Evolutionary conservation across 2,888 invertebrate genomes (phyloP), one percentile per base, ranked within the genome.

Genomic region (Melanchra persicariae): DNA sequence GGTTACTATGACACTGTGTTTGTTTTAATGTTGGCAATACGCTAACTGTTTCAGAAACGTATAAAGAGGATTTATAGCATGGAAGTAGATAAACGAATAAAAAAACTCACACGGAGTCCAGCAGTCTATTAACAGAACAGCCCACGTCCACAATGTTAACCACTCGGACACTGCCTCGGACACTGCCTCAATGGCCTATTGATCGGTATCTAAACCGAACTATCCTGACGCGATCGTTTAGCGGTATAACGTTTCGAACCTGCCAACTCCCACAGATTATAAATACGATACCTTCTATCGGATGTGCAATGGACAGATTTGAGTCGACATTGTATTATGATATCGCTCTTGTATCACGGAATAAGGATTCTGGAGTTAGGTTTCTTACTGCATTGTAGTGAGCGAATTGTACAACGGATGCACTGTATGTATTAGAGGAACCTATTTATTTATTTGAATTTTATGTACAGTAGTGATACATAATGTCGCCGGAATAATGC

Each of bases 131-230:
- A 64, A 66, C 45, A 64, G 67, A 76, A 76, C 34, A 65, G 62
- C 63, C 52, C 40, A 51, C 69, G 74, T 82, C 30, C 57, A 71
- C 30, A 74, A 65, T 78, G 69, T 74, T 73, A 71, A 67, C 68
- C 70, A 67, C n/a, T n/a, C n/a, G n/a, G n/a, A n/a, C n/a, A 81
- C 69, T 73, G 72, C 74, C 72, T 76, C 74, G 73, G 75, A 79
- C 76, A 76, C 55, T 65, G 69, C 55, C 69, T 71, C 79, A 78
- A 76, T 74, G 71, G 77, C 54, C 75, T 78, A 85, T 85, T 83
- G 83, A 85, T 82, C 74, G 74, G 74, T 71, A 77, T 83, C 83
- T 77, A 67, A 78, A 71, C 84, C 74, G 71, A 75, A 75, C 79
- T 72, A 81, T 81, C 65, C 70, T 77, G 77, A 75, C 77, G 71